Evolutionary conservation across 2,797 vertebrate species (phyloP).

Genomic region (Chaunax sp.): DNA sequence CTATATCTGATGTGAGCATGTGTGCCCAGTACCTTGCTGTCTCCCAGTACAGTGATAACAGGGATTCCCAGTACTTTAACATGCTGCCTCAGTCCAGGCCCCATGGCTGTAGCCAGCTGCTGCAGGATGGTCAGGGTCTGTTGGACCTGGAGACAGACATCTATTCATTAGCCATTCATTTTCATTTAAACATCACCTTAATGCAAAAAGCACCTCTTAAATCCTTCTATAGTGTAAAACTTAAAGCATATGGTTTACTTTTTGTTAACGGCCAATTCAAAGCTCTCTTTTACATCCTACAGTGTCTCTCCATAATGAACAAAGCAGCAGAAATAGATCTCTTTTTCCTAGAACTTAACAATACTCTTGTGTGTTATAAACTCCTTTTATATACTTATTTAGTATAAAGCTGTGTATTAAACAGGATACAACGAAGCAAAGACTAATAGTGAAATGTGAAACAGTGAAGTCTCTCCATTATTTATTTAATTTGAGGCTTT

Average conservation of each 20-base stretch:
- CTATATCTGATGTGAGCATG: not conserved
- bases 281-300: not conserved
- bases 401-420: not conserved
- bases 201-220: not conserved
- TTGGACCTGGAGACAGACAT: conserved; percentile 85
- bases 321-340: no score
- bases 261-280: not conserved
- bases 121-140: conserved; percentile 94
- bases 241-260: not conserved
- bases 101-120: conserved; percentile 93
- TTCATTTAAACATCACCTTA: not conserved
- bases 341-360: no score
- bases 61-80: conserved; percentile 92
- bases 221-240: not conserved
- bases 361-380: not conserved
- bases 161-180: no score
- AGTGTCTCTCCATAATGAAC: no score
- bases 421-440: not conserved
- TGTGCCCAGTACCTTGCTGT: conserved; percentile 90
- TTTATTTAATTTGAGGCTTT: not conserved
- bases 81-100: conserved; percentile 93
- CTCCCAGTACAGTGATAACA: conserved; percentile 93
- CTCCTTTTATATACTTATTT: not conserved
- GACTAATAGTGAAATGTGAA: no score
- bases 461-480: not conserved